Base-by-base conservation (phyloP, 2,888 invertebrate genomes). In the Lamproptera curius region DNA sequence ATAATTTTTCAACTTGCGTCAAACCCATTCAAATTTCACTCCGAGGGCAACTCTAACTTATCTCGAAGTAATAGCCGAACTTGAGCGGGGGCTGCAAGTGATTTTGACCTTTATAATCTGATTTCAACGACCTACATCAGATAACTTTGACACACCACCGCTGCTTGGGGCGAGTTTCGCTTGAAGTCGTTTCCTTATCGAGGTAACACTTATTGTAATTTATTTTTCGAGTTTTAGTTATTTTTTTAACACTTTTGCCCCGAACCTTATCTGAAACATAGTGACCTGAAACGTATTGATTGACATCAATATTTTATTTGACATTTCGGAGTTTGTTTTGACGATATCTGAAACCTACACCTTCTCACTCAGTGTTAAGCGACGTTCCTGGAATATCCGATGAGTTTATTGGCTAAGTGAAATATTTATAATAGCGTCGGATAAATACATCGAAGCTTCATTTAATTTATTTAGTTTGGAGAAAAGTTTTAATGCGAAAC, bases 141-240 rank as follows among this genome's bases (percentile, higher is more conserved):
- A 79, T 79, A 80, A 81, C 62, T 79, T 80, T 76, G 74, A 77
- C 74, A 67, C 76, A 76, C 71, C 61, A 65, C 66, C 58, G 67
- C 66, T 67, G 62, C 65, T 63, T 63, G 42, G 20, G 59, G 57
- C 57, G 71, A 78, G 61, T 79, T 78, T 66, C 52, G 65, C 67
- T 67, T 70, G 61, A 67, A 76, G 63, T 74, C 69, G 54, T 59
- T 51, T 65, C 62, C 78, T 86, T 85, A 86, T 85, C 84, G 65
- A 54, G 47, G 75, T 64, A 75, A 76, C 78, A 79, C 74, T 83
- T 73, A 69, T 70, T 69, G 75, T 80, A 76, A 82, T 84, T 82
- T 84, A 83, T 82, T 78, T 75, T 52, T 42, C 36, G 45, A 45
- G 41, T 33, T 46, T 42, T 46, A n/a, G n/a, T n/a, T 46, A 45